phyloP scores from a whole-genome alignment of 2,888 invertebrate genomes.

The Lasioglossum lativentre region DNA sequence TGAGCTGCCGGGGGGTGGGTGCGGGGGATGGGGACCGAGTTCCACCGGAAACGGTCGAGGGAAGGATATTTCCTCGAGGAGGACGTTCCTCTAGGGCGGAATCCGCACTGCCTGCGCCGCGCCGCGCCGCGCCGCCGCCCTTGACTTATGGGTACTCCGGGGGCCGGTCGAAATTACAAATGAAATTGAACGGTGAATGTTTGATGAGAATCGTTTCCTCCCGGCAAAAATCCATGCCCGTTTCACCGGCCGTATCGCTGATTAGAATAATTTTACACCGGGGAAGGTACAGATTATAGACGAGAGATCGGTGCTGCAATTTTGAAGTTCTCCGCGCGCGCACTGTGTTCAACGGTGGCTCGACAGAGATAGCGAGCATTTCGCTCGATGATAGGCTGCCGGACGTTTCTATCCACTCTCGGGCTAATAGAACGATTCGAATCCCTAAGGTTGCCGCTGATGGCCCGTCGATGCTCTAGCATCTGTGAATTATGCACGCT shows the following conservation, averaged over 20 bases:
- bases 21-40: neutral
- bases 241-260: neutral
- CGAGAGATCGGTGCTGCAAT: neutral
- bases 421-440: neutral
- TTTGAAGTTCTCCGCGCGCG: neutral
- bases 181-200: conserved; percentile 54
- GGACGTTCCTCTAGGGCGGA: conserved; percentile 15
- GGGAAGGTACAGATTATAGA: conserved; percentile 2
- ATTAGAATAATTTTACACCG: conserved; percentile 22
- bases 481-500: conserved; percentile 9
- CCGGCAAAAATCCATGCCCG: neutral
- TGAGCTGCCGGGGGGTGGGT: neutral
- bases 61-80: conserved; percentile 24
- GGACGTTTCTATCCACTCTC: neutral
- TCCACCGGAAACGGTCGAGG: conserved; percentile 17
- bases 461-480: neutral
- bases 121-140: neutral
- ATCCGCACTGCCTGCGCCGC: neutral
- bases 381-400: conserved; percentile 1
- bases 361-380: neutral
- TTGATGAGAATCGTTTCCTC: conserved; percentile 36
- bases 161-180: conserved; percentile 40
- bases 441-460: neutral
- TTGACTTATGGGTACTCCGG: conserved; percentile 28
- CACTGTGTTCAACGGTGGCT: neutral